phyloP scores from a whole-genome alignment of 2,797 vertebrate genomes.

The Salmo trutta region DNA sequence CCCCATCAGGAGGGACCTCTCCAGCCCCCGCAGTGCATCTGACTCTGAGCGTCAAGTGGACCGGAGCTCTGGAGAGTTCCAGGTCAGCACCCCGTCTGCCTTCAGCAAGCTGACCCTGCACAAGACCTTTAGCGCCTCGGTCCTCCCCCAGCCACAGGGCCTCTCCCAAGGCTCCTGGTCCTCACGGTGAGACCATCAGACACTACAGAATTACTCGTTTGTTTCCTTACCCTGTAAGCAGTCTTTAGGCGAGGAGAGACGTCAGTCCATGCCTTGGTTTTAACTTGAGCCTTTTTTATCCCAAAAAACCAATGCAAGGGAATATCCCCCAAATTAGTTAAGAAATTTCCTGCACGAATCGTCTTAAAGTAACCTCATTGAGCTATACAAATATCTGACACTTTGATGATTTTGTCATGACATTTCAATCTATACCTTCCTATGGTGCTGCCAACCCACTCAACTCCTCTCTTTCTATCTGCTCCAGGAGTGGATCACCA shows the following conservation, averaged over 20 bases:
- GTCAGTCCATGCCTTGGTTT: not conserved
- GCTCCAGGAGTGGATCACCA: slow-evolving; percentile 83
- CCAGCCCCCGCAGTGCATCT: slow-evolving; percentile 68
- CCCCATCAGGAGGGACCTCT: slow-evolving; percentile 76
- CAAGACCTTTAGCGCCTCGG: slow-evolving; percentile 84
- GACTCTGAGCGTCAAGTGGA: slow-evolving; percentile 80
- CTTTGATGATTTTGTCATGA: too few species aligned
- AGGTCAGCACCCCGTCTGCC: slow-evolving; percentile 94
- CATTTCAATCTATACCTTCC: not conserved
- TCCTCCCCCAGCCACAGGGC: slow-evolving; percentile 71
- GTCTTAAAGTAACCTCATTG: not conserved
- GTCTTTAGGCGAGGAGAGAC: not conserved
- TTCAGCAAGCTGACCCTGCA: slow-evolving; percentile 91
- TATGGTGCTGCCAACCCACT: not conserved
- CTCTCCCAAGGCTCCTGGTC: slow-evolving; percentile 88
- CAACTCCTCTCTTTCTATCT: not conserved
- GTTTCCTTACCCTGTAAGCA: not conserved
- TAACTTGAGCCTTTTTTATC: not conserved
- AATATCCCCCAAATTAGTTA: too few species aligned
- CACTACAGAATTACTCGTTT: too few species aligned
- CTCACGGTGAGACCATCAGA: slow-evolving; percentile 78
- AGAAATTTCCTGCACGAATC: too few species aligned
- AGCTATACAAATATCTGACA: not conserved
- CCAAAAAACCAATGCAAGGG: too few species aligned
- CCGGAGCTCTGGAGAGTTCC: slow-evolving; percentile 78